These are phyloP conservation scores for Metellina segmentata DNA, from an alignment of 2,888 invertebrate species.

Conservation along the genomic window DNA sequence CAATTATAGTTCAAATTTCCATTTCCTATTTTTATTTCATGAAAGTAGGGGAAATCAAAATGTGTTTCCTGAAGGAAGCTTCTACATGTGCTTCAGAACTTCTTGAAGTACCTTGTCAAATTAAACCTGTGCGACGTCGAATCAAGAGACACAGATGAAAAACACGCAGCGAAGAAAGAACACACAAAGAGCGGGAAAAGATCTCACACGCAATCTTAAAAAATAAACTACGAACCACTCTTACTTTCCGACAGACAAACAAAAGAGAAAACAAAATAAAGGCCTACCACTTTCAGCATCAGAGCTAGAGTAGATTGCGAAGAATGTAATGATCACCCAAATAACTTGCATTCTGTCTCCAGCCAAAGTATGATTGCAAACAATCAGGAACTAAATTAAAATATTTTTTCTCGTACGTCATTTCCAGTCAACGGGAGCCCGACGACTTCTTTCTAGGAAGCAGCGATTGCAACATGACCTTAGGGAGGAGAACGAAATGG, in stretches of 20 bases:
- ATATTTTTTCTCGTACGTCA: not conserved
- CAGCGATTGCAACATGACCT: constrained; percentile 10
- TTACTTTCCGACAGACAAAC: not conserved
- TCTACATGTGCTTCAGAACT: no score
- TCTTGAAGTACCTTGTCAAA: no score
- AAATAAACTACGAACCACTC: no score
- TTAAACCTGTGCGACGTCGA: no score
- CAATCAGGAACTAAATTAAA: constrained; percentile 7
- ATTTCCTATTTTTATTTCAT: no score
- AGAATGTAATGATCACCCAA: not conserved
- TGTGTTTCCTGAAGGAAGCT: no score
- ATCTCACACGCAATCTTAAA: no score
- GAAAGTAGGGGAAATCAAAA: no score
- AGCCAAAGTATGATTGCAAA: not conserved
- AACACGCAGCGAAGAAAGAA: no score
- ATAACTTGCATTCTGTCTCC: not conserved
- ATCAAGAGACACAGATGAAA: no score
- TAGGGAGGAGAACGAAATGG: not conserved
- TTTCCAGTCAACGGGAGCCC: constrained; percentile 22
- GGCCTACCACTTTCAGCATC: not conserved
- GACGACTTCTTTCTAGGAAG: constrained; percentile 14
- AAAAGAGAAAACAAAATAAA: not conserved
- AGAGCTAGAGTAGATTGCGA: not conserved
- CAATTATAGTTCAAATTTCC: no score
- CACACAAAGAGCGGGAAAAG: no score